phyloP scores from a whole-genome alignment of 1,140 invertebrate genomes.

The Habropoda laboriosa region DNA sequence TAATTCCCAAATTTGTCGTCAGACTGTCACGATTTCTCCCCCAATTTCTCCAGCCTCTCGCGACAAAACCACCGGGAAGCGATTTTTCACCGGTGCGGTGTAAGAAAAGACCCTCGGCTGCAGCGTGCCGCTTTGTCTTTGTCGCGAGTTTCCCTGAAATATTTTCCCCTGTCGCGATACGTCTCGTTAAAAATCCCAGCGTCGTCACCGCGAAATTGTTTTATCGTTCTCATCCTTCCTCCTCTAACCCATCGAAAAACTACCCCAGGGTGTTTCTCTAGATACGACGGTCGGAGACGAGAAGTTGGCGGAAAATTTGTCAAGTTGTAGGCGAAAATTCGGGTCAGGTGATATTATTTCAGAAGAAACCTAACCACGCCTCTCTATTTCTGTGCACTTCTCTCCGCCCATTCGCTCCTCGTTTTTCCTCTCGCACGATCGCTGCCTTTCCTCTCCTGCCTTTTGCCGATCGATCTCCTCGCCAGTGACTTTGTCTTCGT shows the following conservation, averaged over 20 bases:
- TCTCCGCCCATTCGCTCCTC: neutral
- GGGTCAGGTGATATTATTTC: neutral
- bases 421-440: too few relatives aligned
- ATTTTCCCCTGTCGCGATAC: neutral
- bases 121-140: conserved; percentile 4
- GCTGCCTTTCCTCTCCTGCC: neutral
- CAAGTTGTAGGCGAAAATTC: neutral
- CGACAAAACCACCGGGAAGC: neutral
- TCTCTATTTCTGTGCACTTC: neutral
- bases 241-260: neutral
- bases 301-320: neutral
- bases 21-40: too few relatives aligned
- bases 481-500: neutral
- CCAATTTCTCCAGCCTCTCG: neutral
- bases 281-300: too few relatives aligned
- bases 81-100: neutral
- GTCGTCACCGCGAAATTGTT: neutral
- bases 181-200: neutral
- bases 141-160: neutral
- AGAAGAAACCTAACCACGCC: neutral
- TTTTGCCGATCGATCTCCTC: conserved; percentile 6
- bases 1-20: too few relatives aligned
- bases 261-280: too few relatives aligned
- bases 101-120: too few relatives aligned
- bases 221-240: too few relatives aligned